Percentiles rank a stretch among this genome's conserved stretches.
Evolutionary conservation across 2,113 vertebrate genomes (phyloP).

Genomic region (Oceanodroma tethys): DNA sequence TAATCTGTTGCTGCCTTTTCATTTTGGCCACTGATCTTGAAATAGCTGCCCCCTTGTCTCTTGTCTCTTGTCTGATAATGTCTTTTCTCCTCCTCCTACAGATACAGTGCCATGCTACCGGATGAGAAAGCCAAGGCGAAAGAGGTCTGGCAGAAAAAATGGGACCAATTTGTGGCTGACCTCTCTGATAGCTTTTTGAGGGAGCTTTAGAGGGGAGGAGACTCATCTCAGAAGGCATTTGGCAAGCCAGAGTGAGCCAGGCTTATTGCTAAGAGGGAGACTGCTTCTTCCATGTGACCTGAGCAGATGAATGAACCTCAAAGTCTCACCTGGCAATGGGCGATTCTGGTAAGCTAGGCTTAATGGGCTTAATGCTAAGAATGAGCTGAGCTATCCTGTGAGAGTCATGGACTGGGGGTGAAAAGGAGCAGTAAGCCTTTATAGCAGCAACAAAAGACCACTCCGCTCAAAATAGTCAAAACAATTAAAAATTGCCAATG

Average conservation of each 20-base stretch:
- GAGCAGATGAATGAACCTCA: background rate
- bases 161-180: constrained; percentile 83
- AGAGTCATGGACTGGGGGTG: background rate
- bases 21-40: background rate
- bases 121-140: constrained; percentile 67
- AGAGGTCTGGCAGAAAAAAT: constrained; percentile 78
- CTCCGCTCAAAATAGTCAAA: background rate
- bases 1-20: background rate
- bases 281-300: background rate
- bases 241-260: background rate
- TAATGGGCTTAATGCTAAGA: background rate
- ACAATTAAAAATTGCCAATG: background rate
- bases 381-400: background rate
- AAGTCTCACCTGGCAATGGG: background rate
- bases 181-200: background rate
- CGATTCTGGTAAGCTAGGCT: background rate
- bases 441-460: background rate
- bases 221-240: background rate
- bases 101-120: constrained; percentile 80
- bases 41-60: background rate
- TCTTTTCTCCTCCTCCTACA: constrained; percentile 47
- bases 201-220: background rate
- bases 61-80: background rate
- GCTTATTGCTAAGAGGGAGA: background rate
- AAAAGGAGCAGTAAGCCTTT: background rate